phyloP scores from a whole-genome alignment of 2,888 invertebrate genomes.

The Fragum sueziense region DNA sequence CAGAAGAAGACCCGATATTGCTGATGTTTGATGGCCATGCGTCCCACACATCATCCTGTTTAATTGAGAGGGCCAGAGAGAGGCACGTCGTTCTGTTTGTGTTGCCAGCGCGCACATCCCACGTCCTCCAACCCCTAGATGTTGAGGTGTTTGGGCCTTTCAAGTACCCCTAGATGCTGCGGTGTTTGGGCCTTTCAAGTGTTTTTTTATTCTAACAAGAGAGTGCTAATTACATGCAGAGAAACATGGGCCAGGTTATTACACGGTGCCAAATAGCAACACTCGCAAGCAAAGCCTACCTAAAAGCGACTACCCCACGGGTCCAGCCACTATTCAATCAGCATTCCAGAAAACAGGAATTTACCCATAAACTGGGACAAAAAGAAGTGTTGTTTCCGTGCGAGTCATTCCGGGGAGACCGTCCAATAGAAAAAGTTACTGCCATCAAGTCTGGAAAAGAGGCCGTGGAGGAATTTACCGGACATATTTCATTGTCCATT shows the following conservation, averaged over 20 bases:
- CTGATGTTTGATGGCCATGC: slow-evolving; percentile 39
- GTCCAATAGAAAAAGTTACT: not conserved
- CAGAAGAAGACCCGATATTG: not conserved
- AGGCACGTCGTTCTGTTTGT: slow-evolving; percentile 30
- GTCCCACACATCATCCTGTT: not conserved
- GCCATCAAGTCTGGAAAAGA: slow-evolving; percentile 18
- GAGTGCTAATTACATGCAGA: slow-evolving; percentile 34
- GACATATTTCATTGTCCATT: too few relatives aligned
- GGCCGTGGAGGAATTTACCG: not conserved
- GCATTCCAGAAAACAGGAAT: slow-evolving; percentile 50
- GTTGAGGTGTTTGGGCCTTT: slow-evolving; percentile 37
- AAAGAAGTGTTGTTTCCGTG: slow-evolving; percentile 6
- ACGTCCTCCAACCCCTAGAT: slow-evolving; percentile 40
- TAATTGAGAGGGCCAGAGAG: slow-evolving; percentile 34
- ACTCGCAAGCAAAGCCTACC: slow-evolving; percentile 46
- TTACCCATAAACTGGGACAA: slow-evolving; percentile 7
- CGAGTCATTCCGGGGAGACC: slow-evolving; percentile 16
- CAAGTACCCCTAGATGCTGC: too few relatives aligned
- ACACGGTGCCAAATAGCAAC: slow-evolving; percentile 46
- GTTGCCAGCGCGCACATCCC: slow-evolving; percentile 26
- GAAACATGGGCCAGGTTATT: slow-evolving; percentile 76
- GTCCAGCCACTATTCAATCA: slow-evolving; percentile 31
- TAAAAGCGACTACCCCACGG: slow-evolving; percentile 31
- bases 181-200: slow-evolving; percentile 37
- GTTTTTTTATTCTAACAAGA: slow-evolving; percentile 21